Percentiles rank a stretch among this genome's conserved stretches.
Conservation (phyloP, 2,888 invertebrate species). For the Leucozona laternaria region DNA sequence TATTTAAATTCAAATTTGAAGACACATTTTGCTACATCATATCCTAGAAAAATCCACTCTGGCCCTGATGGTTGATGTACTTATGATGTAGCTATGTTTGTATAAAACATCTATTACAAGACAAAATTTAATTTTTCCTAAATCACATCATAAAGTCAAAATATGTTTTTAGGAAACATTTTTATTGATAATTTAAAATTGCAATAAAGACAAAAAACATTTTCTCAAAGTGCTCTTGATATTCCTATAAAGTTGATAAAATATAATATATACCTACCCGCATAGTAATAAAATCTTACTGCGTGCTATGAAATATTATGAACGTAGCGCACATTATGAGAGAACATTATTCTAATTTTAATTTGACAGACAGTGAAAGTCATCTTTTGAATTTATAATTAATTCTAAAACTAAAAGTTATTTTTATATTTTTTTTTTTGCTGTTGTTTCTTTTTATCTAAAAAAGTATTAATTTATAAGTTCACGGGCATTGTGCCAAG, state of each 20-base stretch:
- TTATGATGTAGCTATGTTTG: too few species aligned
- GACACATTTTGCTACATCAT: too few species aligned
- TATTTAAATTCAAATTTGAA: too few species aligned
- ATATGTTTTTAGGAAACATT: background rate
- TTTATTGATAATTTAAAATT: slow-evolving; percentile 4
- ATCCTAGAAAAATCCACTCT: too few species aligned
- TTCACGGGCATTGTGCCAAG: slow-evolving; percentile 28
- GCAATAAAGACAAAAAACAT: background rate
- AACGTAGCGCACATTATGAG: background rate
- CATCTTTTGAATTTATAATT: slow-evolving; percentile 31
- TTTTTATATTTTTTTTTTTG: background rate
- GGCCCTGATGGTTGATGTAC: too few species aligned
- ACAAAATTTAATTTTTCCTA: background rate
- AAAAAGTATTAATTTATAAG: slow-evolving; percentile 10
- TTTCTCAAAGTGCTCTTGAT: background rate
- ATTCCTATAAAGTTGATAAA: background rate
- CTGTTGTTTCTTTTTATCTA: background rate
- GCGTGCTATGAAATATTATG: slow-evolving; percentile 6
- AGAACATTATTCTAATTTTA: slow-evolving; percentile 15
- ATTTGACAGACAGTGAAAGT: slow-evolving; percentile 32
- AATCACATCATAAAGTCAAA: background rate
- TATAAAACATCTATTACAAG: too few species aligned
- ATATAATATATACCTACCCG: background rate
- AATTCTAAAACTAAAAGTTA: slow-evolving; percentile 22
- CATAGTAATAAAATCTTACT: slow-evolving; percentile 3